Percentiles rank a stretch among this genome's conserved stretches.
These are phyloP conservation scores for Rousettus madagascariensis DNA, from an alignment of 2,797 vertebrate species.

Conservation along the genomic window DNA sequence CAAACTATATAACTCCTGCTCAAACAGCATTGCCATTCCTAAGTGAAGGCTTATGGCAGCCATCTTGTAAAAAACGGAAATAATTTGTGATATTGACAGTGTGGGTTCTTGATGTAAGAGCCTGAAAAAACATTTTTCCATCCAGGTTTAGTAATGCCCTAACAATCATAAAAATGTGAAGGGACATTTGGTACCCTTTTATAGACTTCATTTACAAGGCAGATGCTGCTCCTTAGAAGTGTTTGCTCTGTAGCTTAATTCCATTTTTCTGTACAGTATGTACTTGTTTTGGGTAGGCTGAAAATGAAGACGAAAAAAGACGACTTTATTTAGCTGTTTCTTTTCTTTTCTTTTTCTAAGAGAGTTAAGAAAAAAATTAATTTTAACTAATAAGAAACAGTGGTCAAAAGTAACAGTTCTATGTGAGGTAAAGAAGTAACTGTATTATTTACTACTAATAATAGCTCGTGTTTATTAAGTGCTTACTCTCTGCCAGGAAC, in stretches of 20 bases:
- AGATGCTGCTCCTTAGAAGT: constrained; percentile 78
- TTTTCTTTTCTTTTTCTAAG: constrained; percentile 66
- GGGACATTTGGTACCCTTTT: constrained; percentile 81
- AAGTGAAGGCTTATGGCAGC: constrained; percentile 4
- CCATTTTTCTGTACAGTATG: constrained; percentile 79
- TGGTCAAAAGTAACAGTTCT: constrained; percentile 16
- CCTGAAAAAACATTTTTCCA: constrained; percentile 58
- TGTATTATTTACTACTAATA: constrained; percentile 45
- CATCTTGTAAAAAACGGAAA: constrained; percentile 74
- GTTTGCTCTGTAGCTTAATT: constrained; percentile 77
- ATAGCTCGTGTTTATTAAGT: constrained; percentile 21
- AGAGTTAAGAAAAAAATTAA: constrained; percentile 66
- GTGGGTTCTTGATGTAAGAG: constrained; percentile 68
- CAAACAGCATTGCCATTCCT: not conserved
- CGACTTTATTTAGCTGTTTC: constrained; percentile 77
- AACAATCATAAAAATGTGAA: constrained; percentile 75
- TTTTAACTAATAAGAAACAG: constrained; percentile 67
- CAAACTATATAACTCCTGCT: not conserved
- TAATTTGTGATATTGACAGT: constrained; percentile 75
- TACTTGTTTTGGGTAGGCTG: constrained; percentile 81
- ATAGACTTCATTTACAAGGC: constrained; percentile 81
- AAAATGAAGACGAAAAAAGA: constrained; percentile 79
- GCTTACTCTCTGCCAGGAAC: constrained; percentile 11
- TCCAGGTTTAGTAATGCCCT: constrained; percentile 77
- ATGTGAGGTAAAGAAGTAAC: not conserved